These are phyloP conservation scores for Phengaris arion DNA, from an alignment of 2,888 invertebrate genomes.

Conservation along the genomic window DNA sequence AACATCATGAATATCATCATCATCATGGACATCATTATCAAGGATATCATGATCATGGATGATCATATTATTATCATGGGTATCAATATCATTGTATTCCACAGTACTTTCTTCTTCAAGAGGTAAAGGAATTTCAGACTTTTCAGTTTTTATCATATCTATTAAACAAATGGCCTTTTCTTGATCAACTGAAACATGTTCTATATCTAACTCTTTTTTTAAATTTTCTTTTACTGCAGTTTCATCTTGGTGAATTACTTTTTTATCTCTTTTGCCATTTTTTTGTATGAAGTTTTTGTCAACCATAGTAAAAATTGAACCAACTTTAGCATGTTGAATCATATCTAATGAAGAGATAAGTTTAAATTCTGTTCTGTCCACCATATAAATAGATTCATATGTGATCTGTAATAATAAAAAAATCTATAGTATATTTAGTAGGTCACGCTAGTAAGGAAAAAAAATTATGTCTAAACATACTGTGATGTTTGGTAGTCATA, in stretches of 20 bases:
- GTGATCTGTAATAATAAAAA: slow-evolving; percentile 43
- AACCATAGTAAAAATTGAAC: neutral
- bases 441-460: too few relatives aligned
- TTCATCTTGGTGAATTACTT: slow-evolving; percentile 8
- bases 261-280: slow-evolving; percentile 28
- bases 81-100: neutral
- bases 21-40: neutral
- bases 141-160: neutral
- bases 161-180: neutral
- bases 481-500: too few relatives aligned
- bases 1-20: slow-evolving; percentile 17
- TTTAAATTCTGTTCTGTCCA: slow-evolving; percentile 47
- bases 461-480: too few relatives aligned
- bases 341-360: slow-evolving; percentile 49
- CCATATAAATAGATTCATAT: slow-evolving; percentile 55
- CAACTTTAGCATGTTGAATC: slow-evolving; percentile 6
- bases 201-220: neutral
- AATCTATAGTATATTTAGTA: too few relatives aligned
- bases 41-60: neutral
- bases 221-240: neutral
- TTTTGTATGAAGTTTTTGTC: neutral
- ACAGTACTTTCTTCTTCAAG: neutral
- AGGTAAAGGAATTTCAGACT: neutral
- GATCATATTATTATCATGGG: too few relatives aligned
- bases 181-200: neutral